A percentile compares a stretch with the other conserved stretches of the same genome.
Conservation (phyloP, 2,797 vertebrate species). For the Hirundo rustica region DNA sequence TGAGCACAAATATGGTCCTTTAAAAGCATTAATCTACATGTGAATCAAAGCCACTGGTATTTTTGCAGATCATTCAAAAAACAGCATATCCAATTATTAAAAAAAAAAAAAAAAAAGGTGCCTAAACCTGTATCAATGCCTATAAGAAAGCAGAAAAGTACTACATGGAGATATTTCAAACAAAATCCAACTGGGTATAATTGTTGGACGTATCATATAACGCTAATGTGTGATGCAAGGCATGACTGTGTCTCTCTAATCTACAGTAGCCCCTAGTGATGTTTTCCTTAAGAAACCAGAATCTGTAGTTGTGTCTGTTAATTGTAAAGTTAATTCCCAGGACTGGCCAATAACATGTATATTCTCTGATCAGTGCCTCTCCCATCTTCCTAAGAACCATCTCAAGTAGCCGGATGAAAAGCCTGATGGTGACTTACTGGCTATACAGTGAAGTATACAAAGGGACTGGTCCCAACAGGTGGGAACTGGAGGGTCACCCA, state of each 20-base stretch:
- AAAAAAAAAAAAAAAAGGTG: neutral
- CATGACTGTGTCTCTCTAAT: neutral
- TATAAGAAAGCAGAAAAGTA: neutral
- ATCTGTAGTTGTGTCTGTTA: neutral
- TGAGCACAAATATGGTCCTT: neutral
- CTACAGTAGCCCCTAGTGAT: neutral
- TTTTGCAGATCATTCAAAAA: neutral
- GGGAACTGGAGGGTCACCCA: neutral
- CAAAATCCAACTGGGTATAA: neutral
- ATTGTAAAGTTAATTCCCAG: neutral
- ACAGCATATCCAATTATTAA: neutral
- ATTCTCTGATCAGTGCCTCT: neutral
- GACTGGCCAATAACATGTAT: neutral
- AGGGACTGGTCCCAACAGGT: neutral
- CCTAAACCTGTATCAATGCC: neutral
- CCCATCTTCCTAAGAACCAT: neutral
- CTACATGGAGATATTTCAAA: neutral
- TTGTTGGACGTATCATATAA: neutral
- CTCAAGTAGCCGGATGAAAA: neutral
- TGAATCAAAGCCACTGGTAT: neutral
- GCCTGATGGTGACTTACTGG: neutral
- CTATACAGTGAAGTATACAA: neutral
- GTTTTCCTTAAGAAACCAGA: neutral
- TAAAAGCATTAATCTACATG: neutral
- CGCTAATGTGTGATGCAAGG: neutral